Conservation (phyloP, 64 coral and sea anemone species). For the Actinia tenebrosa region DNA sequence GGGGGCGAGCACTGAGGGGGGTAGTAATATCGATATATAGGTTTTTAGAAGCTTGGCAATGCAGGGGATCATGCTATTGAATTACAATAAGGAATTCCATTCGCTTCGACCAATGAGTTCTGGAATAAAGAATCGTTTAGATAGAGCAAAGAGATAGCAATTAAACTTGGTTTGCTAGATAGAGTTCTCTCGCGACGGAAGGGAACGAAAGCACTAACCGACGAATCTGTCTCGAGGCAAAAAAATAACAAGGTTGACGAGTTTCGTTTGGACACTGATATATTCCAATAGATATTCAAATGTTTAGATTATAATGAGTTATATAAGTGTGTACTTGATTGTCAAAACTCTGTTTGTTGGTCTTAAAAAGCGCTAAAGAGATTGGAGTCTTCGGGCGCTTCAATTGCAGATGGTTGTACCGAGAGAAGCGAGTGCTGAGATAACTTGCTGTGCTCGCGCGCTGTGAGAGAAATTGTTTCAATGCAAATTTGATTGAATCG, state of each 20-base stretch:
- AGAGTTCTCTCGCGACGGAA: not conserved
- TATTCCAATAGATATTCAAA: not conserved
- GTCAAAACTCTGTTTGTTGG: not conserved
- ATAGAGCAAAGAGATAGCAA: not conserved
- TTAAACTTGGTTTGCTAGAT: not conserved
- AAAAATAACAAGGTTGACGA: not conserved
- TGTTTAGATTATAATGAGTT: not conserved
- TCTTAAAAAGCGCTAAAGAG: not conserved
- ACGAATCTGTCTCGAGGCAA: not conserved
- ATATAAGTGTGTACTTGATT: not conserved
- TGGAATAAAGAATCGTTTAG: not conserved
- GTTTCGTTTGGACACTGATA: not conserved
- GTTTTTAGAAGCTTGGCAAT: conserved; percentile 1
- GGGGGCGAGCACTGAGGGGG: not conserved
- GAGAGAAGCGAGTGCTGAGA: not conserved
- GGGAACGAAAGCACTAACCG: not conserved
- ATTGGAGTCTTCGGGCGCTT: not conserved
- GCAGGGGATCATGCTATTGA: not conserved
- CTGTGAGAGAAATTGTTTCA: conserved; percentile 32
- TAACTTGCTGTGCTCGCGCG: conserved; percentile 15
- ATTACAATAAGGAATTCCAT: conserved; percentile 9
- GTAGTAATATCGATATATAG: not conserved
- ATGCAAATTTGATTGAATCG: conserved; percentile 38
- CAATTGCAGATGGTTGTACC: conserved; percentile 16
- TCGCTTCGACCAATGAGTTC: not conserved